These are phyloP conservation scores for Hydrotaea diabolus DNA, from an alignment of 2,888 invertebrate species.

Conservation along the genomic window DNA sequence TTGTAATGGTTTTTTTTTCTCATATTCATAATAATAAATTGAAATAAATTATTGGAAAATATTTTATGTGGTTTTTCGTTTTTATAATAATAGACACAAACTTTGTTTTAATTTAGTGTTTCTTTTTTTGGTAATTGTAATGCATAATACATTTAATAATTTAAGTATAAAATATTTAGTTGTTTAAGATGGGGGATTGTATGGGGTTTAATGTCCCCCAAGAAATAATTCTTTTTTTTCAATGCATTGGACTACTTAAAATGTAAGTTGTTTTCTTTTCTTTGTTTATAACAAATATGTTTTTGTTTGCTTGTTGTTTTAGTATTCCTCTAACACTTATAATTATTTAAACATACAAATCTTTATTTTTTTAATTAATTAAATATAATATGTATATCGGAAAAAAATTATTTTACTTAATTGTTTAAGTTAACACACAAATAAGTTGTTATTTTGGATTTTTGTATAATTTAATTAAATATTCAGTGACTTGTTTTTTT, in stretches of 20 bases:
- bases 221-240: conserved; percentile 36
- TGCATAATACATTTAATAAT: conserved; percentile 37
- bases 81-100: conserved; percentile 59
- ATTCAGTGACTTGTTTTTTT: conserved; percentile 45
- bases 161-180: conserved; percentile 37
- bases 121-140: conserved; percentile 23
- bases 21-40: conserved; percentile 37
- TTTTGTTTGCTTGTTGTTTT: conserved; percentile 24
- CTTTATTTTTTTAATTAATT: conserved; percentile 39
- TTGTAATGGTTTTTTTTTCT: conserved; percentile 39
- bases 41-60: conserved; percentile 44
- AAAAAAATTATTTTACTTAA: conserved; percentile 8
- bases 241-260: conserved; percentile 64
- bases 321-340: conserved; percentile 61
- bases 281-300: conserved; percentile 53
- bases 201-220: neutral
- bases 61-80: conserved; percentile 39
- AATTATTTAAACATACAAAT: conserved; percentile 58
- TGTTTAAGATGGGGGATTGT: conserved; percentile 6
- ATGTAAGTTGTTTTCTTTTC: conserved; percentile 48
- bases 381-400: conserved; percentile 22
- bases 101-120: conserved; percentile 31
- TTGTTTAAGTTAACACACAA: conserved; percentile 47
- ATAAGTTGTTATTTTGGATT: conserved; percentile 16
- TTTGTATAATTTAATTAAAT: conserved; percentile 40